Conservation (phyloP, 2,113 vertebrate species). For the Siniperca chuatsi region DNA sequence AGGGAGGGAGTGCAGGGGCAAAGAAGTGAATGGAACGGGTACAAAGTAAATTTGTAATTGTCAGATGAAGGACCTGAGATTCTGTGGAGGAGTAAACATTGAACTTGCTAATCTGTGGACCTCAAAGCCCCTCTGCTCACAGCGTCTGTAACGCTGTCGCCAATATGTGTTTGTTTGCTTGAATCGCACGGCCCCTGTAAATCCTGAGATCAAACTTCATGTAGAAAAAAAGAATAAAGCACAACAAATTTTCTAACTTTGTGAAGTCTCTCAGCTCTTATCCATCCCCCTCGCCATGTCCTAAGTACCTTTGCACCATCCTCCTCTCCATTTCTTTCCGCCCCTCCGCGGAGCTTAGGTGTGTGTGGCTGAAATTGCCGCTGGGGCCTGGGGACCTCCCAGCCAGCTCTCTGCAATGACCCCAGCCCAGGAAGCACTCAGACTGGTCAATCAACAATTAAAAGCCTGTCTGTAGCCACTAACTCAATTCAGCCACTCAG, state of each 20-base stretch:
- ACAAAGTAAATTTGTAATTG: slow-evolving; percentile 77
- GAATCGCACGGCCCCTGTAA: slow-evolving; percentile 27
- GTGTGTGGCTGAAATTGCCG: slow-evolving; percentile 79
- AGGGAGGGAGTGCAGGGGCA: slow-evolving; percentile 38
- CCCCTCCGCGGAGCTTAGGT: not conserved
- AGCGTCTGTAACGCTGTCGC: slow-evolving; percentile 30
- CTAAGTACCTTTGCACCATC: slow-evolving; percentile 29
- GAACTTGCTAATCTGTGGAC: slow-evolving; percentile 69
- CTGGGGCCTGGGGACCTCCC: slow-evolving; percentile 82
- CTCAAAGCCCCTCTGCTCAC: slow-evolving; percentile 46
- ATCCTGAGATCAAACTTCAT: slow-evolving; percentile 51
- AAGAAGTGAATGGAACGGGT: slow-evolving; percentile 55
- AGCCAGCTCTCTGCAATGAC: slow-evolving; percentile 78
- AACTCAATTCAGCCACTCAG: slow-evolving; percentile 84
- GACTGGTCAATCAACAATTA: slow-evolving; percentile 88
- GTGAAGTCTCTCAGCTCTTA: slow-evolving; percentile 21
- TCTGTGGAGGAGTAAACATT: slow-evolving; percentile 65
- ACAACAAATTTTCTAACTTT: slow-evolving; percentile 40
- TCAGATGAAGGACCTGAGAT: slow-evolving; percentile 74
- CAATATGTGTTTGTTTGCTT: slow-evolving; percentile 31
- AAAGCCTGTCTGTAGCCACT: slow-evolving; percentile 82
- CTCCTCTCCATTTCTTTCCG: slow-evolving; percentile 20
- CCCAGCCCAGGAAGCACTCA: slow-evolving; percentile 80
- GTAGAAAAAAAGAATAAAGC: slow-evolving; percentile 8
- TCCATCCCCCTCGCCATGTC: slow-evolving; percentile 13